phyloP scores from a whole-genome alignment of 2,888 invertebrate species.

The Elysia crispata region DNA sequence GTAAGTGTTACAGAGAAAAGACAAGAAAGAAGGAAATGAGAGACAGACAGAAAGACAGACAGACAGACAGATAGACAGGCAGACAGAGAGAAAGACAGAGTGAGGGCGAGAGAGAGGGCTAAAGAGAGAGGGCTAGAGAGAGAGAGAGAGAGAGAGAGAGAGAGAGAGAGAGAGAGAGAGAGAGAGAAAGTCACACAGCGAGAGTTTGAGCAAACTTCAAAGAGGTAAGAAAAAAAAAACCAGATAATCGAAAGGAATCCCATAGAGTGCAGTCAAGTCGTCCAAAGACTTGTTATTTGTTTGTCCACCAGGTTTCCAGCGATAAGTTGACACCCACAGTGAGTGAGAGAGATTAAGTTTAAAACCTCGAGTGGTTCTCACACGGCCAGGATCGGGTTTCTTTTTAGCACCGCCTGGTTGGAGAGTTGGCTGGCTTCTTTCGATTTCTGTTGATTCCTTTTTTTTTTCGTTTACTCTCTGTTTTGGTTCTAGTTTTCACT shows the following conservation, averaged over 20 bases:
- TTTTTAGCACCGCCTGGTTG: no score
- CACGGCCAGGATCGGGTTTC: no score
- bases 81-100: constrained; percentile 4
- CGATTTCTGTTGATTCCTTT: neutral
- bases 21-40: neutral
- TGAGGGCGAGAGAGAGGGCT: neutral
- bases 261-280: neutral
- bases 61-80: constrained; percentile 11
- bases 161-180: no score
- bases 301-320: neutral
- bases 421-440: neutral
- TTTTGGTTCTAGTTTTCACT: neutral
- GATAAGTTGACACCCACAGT: no score
- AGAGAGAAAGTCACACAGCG: no score
- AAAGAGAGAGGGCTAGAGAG: neutral
- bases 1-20: no score
- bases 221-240: neutral
- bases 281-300: neutral
- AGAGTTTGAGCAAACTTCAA: no score
- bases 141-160: neutral
- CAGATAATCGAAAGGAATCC: neutral
- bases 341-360: no score
- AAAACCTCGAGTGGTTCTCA: no score
- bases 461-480: neutral
- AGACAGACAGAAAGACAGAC: neutral